Conservation (phyloP, 2,113 vertebrate genomes). For the Indicator indicator region DNA sequence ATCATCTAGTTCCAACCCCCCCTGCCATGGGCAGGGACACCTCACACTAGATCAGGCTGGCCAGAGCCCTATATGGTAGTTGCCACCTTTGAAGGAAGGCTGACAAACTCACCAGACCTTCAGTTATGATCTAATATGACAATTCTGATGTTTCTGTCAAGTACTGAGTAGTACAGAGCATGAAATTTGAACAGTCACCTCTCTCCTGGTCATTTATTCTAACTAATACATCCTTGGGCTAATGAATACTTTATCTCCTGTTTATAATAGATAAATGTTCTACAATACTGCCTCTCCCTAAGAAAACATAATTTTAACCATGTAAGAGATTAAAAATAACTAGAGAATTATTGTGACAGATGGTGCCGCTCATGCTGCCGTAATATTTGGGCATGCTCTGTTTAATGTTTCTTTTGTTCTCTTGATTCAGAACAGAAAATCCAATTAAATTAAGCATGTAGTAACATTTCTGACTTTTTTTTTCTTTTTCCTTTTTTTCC, state of each 20-base stretch:
- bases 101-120: neutral
- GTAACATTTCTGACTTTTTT: slow-evolving; percentile 51
- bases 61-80: no score
- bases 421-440: slow-evolving; percentile 69
- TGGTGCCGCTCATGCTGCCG: slow-evolving; percentile 65
- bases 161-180: neutral
- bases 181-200: neutral
- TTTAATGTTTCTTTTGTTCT: slow-evolving; percentile 61
- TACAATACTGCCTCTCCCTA: slow-evolving; percentile 44
- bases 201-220: neutral
- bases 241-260: slow-evolving; percentile 21
- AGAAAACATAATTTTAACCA: slow-evolving; percentile 72
- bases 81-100: neutral
- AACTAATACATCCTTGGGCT: neutral
- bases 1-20: no score
- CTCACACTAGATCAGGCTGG: no score
- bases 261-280: slow-evolving; percentile 56
- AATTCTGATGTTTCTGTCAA: neutral
- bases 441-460: slow-evolving; percentile 58
- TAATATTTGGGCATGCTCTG: slow-evolving; percentile 71
- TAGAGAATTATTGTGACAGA: slow-evolving; percentile 78
- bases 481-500: slow-evolving; percentile 1
- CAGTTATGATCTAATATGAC: neutral
- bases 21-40: no score
- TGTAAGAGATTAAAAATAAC: slow-evolving; percentile 73